A percentile compares a stretch with the other conserved stretches of the same genome.
These are phyloP conservation scores for Xanthorhoe spadicearia DNA, from an alignment of 2,888 invertebrate species.

Conservation along the genomic window DNA sequence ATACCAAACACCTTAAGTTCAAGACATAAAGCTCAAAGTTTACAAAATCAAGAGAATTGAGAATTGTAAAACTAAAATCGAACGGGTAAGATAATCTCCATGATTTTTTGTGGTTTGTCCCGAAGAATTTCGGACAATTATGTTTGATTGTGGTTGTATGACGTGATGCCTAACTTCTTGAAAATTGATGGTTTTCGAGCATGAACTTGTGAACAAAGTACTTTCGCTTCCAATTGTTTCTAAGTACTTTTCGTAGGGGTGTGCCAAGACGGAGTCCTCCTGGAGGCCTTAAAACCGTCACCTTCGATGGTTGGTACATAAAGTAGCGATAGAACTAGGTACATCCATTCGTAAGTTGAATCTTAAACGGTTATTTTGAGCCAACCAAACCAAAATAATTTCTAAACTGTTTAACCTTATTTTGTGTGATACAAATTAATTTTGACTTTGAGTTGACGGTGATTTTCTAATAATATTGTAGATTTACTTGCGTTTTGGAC, in stretches of 20 bases:
- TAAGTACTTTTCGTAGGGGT: neutral
- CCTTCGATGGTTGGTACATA: no score
- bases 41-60: constrained; percentile 17
- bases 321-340: no score
- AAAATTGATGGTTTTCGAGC: constrained; percentile 16
- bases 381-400: no score
- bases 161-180: constrained; percentile 43
- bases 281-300: no score
- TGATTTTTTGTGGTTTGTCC: constrained; percentile 68
- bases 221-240: neutral
- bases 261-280: no score
- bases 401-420: no score
- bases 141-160: constrained; percentile 63
- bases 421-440: no score
- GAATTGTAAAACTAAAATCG: constrained; percentile 55
- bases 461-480: neutral
- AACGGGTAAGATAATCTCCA: constrained; percentile 67
- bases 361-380: no score
- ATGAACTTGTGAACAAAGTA: neutral
- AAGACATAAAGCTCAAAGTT: constrained; percentile 42
- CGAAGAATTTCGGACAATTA: constrained; percentile 69
- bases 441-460: no score
- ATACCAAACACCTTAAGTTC: constrained; percentile 29
- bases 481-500: constrained; percentile 15
- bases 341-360: no score